Evolutionary conservation across 2,113 vertebrate species (phyloP).

Genomic region (Xenus cinereus): DNA sequence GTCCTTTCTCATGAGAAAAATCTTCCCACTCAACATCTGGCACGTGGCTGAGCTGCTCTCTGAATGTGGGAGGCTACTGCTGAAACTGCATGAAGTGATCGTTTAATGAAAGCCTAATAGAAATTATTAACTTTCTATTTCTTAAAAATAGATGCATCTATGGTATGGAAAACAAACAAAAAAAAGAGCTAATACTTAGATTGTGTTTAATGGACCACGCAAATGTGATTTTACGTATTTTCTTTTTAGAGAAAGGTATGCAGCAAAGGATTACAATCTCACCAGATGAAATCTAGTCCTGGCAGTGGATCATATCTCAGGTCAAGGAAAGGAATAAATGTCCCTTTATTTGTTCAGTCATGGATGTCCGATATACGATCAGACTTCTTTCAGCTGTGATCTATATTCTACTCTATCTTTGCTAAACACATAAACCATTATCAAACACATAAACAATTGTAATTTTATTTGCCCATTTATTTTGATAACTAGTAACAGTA

Average conservation of each 20-base stretch:
- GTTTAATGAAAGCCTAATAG: constrained; percentile 30
- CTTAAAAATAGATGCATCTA: constrained; percentile 29
- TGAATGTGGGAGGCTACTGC: constrained; percentile 35
- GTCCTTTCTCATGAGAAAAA: constrained; percentile 3
- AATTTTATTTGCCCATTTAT: not conserved
- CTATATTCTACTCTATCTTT: not conserved
- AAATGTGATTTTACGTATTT: not conserved
- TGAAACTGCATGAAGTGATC: not conserved
- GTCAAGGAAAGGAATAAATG: not conserved
- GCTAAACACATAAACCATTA: not conserved
- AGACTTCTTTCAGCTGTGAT: not conserved
- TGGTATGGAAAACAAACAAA: not conserved
- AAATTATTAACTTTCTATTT: not conserved
- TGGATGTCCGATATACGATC: not conserved
- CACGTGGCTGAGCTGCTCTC: not conserved
- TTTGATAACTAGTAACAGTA: not conserved
- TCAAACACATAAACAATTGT: not conserved
- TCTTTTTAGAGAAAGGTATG: not conserved
- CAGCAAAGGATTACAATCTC: not conserved
- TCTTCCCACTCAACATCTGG: constrained; percentile 42
- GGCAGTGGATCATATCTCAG: not conserved
- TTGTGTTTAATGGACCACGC: not conserved
- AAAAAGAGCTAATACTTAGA: not conserved
- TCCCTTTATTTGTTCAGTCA: not conserved
- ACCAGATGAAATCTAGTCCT: not conserved